Evolutionary conservation across 2,113 vertebrate species (phyloP).

Genomic region (Sapayoa aenigma): DNA sequence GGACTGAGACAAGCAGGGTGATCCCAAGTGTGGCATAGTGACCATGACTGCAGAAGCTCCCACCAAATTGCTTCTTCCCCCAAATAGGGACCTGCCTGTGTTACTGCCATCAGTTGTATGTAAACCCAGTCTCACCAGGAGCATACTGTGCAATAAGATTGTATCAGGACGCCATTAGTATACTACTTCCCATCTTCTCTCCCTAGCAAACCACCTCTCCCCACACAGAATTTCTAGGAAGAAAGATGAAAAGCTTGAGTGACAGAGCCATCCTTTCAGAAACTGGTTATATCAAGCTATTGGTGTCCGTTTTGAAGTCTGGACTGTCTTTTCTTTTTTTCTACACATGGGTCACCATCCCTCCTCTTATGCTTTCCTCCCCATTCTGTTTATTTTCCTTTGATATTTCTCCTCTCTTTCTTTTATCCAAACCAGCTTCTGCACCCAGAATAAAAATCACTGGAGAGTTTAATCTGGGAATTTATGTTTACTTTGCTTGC

Average conservation of each 20-base stretch:
- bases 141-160: neutral
- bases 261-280: neutral
- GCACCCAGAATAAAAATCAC: neutral
- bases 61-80: no score
- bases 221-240: neutral
- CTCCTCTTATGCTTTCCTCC: neutral
- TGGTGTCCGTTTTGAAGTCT: neutral
- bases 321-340: neutral
- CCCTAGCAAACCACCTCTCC: neutral
- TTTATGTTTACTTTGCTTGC: neutral
- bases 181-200: accelerated
- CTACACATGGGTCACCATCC: neutral
- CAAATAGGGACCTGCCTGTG: neutral
- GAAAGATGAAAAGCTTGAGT: neutral
- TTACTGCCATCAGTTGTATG: neutral
- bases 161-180: neutral
- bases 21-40: accelerated
- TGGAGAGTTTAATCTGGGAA: neutral
- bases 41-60: neutral
- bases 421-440: neutral
- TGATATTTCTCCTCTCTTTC: neutral
- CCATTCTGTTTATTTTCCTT: neutral
- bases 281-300: neutral
- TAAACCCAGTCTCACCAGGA: neutral
- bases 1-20: neutral